Base-by-base conservation (phyloP, 2,797 vertebrate species). In the Microhierax caerulescens region DNA sequence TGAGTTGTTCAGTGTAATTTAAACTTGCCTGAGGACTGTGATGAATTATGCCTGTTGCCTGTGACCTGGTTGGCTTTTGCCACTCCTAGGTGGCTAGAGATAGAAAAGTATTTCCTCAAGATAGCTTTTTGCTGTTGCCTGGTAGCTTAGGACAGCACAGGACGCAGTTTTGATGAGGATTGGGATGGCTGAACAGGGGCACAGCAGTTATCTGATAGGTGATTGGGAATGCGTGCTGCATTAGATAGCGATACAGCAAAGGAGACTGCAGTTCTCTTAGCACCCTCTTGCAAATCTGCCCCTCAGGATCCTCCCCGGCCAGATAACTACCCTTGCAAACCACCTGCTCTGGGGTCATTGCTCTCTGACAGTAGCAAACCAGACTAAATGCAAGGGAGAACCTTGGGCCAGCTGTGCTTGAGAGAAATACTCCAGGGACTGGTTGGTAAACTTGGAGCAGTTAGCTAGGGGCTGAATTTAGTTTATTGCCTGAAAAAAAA, bases 261-360 rank as follows among this genome's bases (percentile, higher is more conserved):
- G 79, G 70, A 92, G 90, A 93, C 85, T 87, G 92, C 36, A 56
- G 43, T 22, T 16, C 59, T 94, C 28, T 94, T 50, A 76, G 50
- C 73, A 88, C 27, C 43, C 37, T 61, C 65, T 82, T 91, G 70
- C 53, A 85, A 73, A 48, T 79, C 60, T 76, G 43, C 63, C 39
- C 70, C 60, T 93, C 1, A 1, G 59, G n/a, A 93, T 76, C 30
- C 10, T 76, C 25, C 59, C 51, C 22, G 32, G 12, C 25, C 64
- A 53, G 51, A 83, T 43, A 60, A 27, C 32, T 59, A 48, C 43
- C 23, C 37, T 70, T n/a, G 8, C 32, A 67, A 70, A 57, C 15
- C 11, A 2, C 53, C 57, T 50, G 54, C 69, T 88, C 68, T 25
- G 24, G 24, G 20, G 7, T 30, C 2, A 0, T 61, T 1, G 0